Percentiles rank a stretch among this genome's conserved stretches.
Conservation (phyloP, 2,113 vertebrate genomes). For the Bufo bufo region DNA sequence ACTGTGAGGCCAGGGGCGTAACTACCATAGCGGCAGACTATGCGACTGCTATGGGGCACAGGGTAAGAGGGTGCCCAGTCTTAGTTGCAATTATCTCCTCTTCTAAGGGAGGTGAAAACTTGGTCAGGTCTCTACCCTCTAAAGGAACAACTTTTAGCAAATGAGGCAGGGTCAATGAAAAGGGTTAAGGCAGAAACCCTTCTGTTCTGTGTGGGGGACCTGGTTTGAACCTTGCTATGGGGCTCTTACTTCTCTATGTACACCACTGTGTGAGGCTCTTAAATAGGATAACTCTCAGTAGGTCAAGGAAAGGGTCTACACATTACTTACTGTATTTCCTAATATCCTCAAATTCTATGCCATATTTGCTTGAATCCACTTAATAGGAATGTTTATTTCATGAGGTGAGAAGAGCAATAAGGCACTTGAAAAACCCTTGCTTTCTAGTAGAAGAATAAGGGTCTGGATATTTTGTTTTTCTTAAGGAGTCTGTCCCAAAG, state of each 20-base stretch:
- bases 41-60: too few relatives aligned
- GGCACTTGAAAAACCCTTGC: neutral
- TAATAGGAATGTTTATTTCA: neutral
- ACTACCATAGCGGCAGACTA: too few relatives aligned
- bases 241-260: too few relatives aligned
- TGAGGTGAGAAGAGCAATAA: conserved; percentile 16
- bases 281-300: neutral
- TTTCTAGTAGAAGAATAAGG: conserved; percentile 45
- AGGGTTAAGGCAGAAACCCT: too few relatives aligned
- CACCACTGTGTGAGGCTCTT: neutral
- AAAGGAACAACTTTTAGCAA: too few relatives aligned
- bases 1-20: neutral
- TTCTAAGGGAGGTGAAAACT: too few relatives aligned
- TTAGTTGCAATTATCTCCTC: too few relatives aligned
- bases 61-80: too few relatives aligned
- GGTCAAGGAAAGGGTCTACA: neutral
- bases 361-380: neutral
- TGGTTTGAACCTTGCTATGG: too few relatives aligned
- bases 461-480: fast-evolving
- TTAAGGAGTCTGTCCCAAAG: conserved; percentile 23
- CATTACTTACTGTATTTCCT: neutral
- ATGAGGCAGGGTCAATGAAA: too few relatives aligned
- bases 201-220: too few relatives aligned
- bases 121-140: too few relatives aligned
- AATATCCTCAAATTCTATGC: neutral